Base-by-base conservation (phyloP, 64 coral and sea anemone genomes). In the Actinia tenebrosa region DNA sequence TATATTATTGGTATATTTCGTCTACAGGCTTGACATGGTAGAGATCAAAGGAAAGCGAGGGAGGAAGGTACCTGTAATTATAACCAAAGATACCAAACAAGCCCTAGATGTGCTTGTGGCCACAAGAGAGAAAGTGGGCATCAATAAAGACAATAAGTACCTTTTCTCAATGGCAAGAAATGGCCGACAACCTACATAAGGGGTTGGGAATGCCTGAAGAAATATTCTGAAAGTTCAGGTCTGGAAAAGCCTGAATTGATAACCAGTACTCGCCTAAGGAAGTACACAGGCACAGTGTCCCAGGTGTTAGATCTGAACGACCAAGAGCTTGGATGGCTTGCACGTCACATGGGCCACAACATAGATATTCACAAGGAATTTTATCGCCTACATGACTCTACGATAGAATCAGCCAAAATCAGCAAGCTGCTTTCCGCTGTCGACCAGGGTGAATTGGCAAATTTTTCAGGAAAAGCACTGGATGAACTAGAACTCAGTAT, bases 1-100 rank as follows among this genome's bases (percentile, higher is more conserved):
- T 4, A 23, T 23, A 26, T 71, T 71, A 1, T 71, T 23, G 19
- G 54, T 84, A n/a, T 61, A 60, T 84, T 84, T 60, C 53, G 53
- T 84, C 56, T 64, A 64, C 2, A 89, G 88, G 78, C 58, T 89
- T 27, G 88, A 89, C 26, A 89, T 89, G 88, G 79, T 89, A 37
- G 79, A 89, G 63, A 83, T 89, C 52, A 89, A 30, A 26, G 87
- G 54, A 52, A 89, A 79, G 53, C 17, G 75, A 60, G 72, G 55
- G 55, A 63, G 79, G 53, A 89, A 80, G 77, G 87, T 86, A 18
- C 60, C 84, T 64, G 58, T 86, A 10, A 86, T 86, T 64, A n/a
- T 86, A 13, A 86, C 84, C 16, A 0, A 50, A 20, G 84, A 86
- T 10, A 64, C 66, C 19, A 86, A n/a, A 46, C 60, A 23, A 45